Base-by-base conservation (phyloP, 2,888 invertebrate genomes). In the Chalcosyrphus nemorum region DNA sequence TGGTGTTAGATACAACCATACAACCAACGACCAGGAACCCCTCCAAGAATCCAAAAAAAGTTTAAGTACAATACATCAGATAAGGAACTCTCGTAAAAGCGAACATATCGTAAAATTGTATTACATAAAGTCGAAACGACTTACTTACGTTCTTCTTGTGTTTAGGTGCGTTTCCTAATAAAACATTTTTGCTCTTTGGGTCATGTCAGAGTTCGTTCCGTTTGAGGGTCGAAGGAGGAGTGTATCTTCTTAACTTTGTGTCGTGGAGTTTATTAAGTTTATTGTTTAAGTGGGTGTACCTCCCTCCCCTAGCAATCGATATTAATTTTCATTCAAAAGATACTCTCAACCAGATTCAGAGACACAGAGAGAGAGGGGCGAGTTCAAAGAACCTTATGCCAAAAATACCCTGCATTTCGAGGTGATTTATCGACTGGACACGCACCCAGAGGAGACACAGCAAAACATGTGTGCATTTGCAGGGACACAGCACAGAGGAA, bases 81-180 rank as follows among this genome's bases (percentile, higher is more conserved):
- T 81, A 81, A 70, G 75, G 32, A 75, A 81, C 54, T 75, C 63
- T 75, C 81, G 75, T 81, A 75, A 81, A 81, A 75, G 63, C 41
- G 56, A 70, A 75, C 75, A 81, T 81, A 70, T 81, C 81, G 81
- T 81, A 81, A 81, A 81, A 81, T 75, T 75, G 72, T 61, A 43
- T 72, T 72, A 72, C 61, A 72, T 72, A 45, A 72, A 72, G 50
- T 52, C 59, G 50, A 13, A 71, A 59, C 71, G 72, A 61, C 59
- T 61, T 61, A 74, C 45, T 63, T 43, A 43, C 50, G 19, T 29
- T 50, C n/a, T n/a, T n/a, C n/a, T n/a, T 6, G 27, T 19, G 21
- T 43, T 56, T 41, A 54, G 68, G 63, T 43, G 38, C 59, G 65
- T 50, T 65, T 7, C 43, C 19, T 56, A 77, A 77, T 70, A 80